Conservation (phyloP, 2,113 vertebrate species). For the Odocoileus hemionus region DNA sequence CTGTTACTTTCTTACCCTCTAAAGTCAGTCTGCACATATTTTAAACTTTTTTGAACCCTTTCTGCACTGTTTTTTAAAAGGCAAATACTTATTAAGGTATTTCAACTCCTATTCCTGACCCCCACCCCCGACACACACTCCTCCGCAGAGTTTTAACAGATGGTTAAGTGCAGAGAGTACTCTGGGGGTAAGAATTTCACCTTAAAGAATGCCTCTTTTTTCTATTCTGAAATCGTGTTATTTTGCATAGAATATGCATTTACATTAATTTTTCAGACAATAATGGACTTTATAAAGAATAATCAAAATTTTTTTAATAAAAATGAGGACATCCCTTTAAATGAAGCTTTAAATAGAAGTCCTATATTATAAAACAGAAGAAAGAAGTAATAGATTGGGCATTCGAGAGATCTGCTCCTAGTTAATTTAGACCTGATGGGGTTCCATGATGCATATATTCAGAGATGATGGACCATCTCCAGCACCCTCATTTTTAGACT, state of each 20-base stretch:
- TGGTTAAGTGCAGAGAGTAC: neutral
- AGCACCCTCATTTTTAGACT: neutral
- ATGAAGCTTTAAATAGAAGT: neutral
- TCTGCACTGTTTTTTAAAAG: neutral
- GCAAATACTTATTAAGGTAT: neutral
- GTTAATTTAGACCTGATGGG: neutral
- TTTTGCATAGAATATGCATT: neutral
- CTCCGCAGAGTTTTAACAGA: neutral
- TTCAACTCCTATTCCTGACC: neutral
- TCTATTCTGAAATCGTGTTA: neutral
- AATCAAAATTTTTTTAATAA: neutral
- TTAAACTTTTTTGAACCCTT: neutral
- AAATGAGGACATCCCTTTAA: neutral
- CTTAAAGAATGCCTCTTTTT: neutral
- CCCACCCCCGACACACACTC: neutral
- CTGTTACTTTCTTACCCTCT: neutral
- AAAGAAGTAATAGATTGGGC: neutral
- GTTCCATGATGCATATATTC: neutral
- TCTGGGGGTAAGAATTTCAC: neutral
- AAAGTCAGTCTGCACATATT: neutral
- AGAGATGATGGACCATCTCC: neutral
- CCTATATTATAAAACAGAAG: neutral
- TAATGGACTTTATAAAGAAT: neutral
- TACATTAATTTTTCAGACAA: neutral
- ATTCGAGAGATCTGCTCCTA: neutral